These are phyloP conservation scores for Ceratitis capitata DNA, from an alignment of 1,140 invertebrate species.

Conservation along the genomic window DNA sequence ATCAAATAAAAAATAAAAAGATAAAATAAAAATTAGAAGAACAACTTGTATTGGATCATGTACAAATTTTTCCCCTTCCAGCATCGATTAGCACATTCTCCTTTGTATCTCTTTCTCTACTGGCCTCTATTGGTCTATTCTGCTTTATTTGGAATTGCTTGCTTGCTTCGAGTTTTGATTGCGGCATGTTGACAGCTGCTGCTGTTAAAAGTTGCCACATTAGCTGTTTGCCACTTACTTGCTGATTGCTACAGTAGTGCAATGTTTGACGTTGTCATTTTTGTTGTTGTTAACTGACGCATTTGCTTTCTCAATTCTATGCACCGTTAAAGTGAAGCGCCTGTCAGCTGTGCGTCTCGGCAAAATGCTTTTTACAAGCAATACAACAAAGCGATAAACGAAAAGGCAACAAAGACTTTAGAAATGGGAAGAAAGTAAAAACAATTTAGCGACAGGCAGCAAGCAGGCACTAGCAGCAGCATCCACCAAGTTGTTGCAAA, in stretches of 20 bases:
- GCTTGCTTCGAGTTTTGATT: neutral
- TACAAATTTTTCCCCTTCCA: too few relatives aligned
- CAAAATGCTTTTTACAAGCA: too few relatives aligned
- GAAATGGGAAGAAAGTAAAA: too few relatives aligned
- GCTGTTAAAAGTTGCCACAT: slow-evolving; percentile 25
- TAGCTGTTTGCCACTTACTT: neutral
- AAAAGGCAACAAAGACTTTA: neutral
- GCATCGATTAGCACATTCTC: too few relatives aligned
- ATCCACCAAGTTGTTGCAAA: neutral
- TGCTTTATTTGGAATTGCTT: neutral
- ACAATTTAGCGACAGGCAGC: neutral
- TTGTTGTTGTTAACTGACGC: neutral
- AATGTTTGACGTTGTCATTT: neutral
- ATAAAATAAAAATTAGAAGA: too few relatives aligned
- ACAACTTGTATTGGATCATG: too few relatives aligned
- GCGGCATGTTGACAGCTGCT: neutral
- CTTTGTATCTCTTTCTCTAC: too few relatives aligned
- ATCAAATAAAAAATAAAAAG: neutral
- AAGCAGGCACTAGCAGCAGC: neutral
- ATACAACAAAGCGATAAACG: neutral
- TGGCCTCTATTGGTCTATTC: neutral
- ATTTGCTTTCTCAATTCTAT: neutral
- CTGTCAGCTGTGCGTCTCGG: neutral
- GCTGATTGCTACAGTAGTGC: neutral
- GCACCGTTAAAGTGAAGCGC: neutral